These are phyloP conservation scores for Ormyrus labotus DNA, from an alignment of 2,888 invertebrate genomes.

Conservation along the genomic window DNA sequence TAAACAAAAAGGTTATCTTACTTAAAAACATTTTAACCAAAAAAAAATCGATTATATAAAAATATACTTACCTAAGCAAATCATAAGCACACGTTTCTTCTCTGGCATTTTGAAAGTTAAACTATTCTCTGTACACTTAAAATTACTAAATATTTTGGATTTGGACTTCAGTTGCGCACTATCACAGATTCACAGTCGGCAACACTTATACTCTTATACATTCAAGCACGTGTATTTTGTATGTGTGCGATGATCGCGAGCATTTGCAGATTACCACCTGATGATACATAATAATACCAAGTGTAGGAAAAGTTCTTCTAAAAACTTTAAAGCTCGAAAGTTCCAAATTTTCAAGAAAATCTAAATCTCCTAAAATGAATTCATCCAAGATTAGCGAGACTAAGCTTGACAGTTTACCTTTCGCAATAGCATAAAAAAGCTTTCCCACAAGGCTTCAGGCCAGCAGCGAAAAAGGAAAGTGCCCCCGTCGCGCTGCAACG, in stretches of 20 bases:
- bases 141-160: neutral
- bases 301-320: neutral
- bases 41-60: neutral
- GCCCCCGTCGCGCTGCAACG: no score
- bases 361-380: no score
- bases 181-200: neutral
- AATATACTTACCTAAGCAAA: constrained; percentile 52
- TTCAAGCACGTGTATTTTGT: no score
- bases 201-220: no score
- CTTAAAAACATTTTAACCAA: neutral
- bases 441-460: no score
- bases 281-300: neutral
- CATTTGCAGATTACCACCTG: neutral
- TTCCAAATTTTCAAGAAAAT: no score
- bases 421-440: no score
- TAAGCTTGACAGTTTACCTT: no score
- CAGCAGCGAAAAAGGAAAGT: no score
- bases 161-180: neutral
- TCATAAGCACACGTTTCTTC: constrained; percentile 54
- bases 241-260: no score
- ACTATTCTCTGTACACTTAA: neutral
- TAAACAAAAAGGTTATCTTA: constrained; percentile 1
- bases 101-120: constrained; percentile 45
- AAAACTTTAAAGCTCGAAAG: no score
- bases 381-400: no score